Evolutionary conservation across 2,797 vertebrate species (phyloP).

Genomic region (Enteromius radiatus): DNA sequence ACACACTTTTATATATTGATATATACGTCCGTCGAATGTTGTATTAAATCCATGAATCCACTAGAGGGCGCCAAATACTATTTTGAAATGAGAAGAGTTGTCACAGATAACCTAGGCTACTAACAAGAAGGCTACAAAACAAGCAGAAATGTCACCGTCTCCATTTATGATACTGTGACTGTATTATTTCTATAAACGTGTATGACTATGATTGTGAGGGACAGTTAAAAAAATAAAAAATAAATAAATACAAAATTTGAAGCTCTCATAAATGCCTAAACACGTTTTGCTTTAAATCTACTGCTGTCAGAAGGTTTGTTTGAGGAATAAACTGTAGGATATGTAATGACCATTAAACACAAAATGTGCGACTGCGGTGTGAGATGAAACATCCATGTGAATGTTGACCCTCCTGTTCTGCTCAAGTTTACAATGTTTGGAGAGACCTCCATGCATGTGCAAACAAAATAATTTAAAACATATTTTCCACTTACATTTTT

Average conservation of each 20-base stretch:
- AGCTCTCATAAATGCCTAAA: not conserved
- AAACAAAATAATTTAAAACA: not conserved
- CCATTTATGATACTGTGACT: not conserved
- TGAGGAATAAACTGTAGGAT: not conserved
- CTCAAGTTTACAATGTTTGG: not conserved
- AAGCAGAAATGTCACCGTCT: not conserved
- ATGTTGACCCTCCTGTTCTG: not conserved
- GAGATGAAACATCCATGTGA: no score
- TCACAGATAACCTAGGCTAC: not conserved
- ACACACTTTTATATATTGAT: not conserved
- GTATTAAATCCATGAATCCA: conserved; percentile 32
- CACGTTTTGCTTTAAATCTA: not conserved
- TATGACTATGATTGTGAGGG: not conserved
- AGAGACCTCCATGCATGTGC: not conserved
- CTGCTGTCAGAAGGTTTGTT: not conserved
- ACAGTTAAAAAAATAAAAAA: not conserved
- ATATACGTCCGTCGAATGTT: not conserved
- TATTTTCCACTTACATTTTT: not conserved
- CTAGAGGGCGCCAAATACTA: conserved; percentile 54
- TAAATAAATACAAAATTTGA: not conserved
- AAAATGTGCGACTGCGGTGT: no score
- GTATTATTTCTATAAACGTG: not conserved
- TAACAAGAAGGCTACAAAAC: not conserved
- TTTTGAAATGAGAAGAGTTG: conserved; percentile 8
- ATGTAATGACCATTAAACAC: not conserved